phyloP scores from a whole-genome alignment of 2,113 vertebrate genomes.

The Glaucomys volans region DNA sequence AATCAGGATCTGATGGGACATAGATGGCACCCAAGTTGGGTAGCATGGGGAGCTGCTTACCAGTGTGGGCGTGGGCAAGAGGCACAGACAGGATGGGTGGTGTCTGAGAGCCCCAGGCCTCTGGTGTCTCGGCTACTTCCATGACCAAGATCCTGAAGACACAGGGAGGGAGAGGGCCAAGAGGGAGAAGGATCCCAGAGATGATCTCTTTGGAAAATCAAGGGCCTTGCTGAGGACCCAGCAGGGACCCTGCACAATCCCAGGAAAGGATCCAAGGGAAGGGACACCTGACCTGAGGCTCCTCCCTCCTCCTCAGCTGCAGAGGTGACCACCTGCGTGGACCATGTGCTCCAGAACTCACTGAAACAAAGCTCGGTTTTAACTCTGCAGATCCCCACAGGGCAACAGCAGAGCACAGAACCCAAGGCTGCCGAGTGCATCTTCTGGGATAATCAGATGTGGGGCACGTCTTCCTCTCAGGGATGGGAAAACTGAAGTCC shows the following conservation, averaged over 20 bases:
- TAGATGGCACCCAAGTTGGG: neutral
- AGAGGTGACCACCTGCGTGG: neutral
- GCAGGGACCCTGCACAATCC: too few species aligned
- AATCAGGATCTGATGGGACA: neutral
- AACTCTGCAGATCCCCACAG: too few species aligned
- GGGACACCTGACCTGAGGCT: neutral
- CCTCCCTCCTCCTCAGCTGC: neutral
- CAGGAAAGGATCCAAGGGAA: neutral
- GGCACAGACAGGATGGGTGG: neutral
- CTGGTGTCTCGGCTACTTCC: neutral
- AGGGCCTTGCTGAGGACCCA: neutral
- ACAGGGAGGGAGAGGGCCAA: neutral
- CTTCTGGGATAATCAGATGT: neutral
- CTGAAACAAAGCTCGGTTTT: neutral
- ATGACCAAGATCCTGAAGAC: neutral
- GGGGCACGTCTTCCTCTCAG: neutral
- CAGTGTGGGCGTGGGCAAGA: neutral
- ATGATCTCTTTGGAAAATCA: neutral
- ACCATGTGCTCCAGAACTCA: too few species aligned
- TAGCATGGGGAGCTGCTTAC: neutral
- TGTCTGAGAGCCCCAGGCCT: neutral
- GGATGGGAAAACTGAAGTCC: neutral
- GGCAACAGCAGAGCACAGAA: too few species aligned
- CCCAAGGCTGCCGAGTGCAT: neutral
- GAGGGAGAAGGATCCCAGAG: neutral